Percentiles rank a stretch among this genome's conserved stretches.
Conservation (phyloP, 2,797 vertebrate genomes). For the Diglossa cyanea region DNA sequence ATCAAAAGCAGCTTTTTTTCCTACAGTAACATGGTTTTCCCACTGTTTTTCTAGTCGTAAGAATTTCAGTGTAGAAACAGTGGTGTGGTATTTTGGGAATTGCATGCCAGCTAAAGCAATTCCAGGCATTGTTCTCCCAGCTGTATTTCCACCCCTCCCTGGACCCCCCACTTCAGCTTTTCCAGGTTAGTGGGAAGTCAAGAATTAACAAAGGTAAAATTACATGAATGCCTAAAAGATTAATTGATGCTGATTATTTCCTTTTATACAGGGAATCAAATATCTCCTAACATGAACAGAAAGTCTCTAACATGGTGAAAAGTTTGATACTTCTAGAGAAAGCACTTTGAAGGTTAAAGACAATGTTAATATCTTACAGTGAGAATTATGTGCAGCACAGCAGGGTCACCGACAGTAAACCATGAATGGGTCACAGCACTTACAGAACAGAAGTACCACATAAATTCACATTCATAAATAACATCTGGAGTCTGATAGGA, state of each 20-base stretch:
- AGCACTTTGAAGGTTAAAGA: background rate
- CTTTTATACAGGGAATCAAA: background rate
- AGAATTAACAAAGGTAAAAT: constrained; percentile 3
- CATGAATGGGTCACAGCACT: background rate
- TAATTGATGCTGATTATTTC: background rate
- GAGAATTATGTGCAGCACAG: background rate
- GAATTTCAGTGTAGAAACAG: background rate
- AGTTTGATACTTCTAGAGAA: background rate
- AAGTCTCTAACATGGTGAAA: background rate
- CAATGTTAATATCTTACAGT: background rate
- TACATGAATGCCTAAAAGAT: background rate
- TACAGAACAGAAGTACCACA: background rate
- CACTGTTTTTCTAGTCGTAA: constrained; percentile 15
- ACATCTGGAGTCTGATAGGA: background rate
- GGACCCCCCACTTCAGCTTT: background rate
- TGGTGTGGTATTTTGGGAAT: background rate
- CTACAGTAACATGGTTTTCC: background rate
- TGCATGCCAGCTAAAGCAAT: constrained; percentile 19
- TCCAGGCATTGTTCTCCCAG: constrained; percentile 20
- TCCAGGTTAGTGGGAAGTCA: background rate
- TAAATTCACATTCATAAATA: background rate
- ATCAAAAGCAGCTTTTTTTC: constrained; percentile 18
- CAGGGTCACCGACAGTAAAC: background rate
- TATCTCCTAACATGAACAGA: background rate
- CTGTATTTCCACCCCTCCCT: background rate